Percentiles rank a stretch among this genome's conserved stretches.
phyloP scores from a whole-genome alignment of 2,797 vertebrate species.

The Hemitrygon akajei region DNA sequence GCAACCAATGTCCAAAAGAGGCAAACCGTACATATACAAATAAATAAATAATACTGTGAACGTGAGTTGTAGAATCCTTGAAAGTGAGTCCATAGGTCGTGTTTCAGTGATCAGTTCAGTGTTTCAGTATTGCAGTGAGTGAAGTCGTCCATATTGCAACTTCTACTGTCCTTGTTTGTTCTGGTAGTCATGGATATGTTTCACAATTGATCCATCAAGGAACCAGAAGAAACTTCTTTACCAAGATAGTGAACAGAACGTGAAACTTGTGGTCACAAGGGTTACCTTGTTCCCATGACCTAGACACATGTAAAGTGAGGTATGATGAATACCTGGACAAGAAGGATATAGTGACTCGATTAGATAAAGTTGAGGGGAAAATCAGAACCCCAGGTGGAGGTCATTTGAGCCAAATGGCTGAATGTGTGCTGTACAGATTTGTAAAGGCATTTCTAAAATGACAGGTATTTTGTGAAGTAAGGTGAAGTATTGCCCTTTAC shows the following conservation, averaged over 20 bases:
- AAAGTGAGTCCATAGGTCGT: no score
- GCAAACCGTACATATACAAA: no score
- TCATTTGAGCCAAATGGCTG: background rate
- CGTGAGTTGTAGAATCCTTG: no score
- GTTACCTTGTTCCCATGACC: background rate
- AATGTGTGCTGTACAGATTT: background rate
- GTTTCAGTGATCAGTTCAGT: no score
- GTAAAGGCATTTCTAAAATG: background rate
- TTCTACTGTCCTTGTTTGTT: background rate
- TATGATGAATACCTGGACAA: background rate
- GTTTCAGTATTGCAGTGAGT: no score
- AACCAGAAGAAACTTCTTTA: background rate
- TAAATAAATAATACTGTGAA: no score
- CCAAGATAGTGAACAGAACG: background rate
- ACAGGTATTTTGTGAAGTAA: background rate
- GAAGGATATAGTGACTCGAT: background rate
- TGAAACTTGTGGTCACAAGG: background rate
- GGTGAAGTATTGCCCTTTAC: background rate
- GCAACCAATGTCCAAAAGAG: no score
- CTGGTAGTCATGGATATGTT: background rate
- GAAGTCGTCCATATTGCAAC: background rate
- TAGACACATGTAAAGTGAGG: background rate
- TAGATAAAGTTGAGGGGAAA: background rate
- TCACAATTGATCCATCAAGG: background rate
- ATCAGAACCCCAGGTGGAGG: background rate